These are phyloP conservation scores for Patella depressa DNA, from an alignment of 2,888 invertebrate species.

Conservation along the genomic window DNA sequence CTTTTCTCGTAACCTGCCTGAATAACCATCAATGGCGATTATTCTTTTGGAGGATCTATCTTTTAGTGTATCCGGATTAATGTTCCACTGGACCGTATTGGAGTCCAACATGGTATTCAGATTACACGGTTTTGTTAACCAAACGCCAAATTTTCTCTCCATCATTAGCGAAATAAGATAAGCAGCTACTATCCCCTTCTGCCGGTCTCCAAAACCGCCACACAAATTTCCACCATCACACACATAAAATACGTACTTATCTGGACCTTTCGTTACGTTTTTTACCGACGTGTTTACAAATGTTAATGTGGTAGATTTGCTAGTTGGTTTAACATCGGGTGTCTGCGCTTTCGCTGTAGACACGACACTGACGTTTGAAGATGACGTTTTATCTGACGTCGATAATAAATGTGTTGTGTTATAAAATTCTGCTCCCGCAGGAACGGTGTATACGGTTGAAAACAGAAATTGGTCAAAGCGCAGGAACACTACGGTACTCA, in stretches of 20 bases:
- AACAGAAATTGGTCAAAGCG: too few relatives aligned
- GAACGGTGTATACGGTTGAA: too few relatives aligned
- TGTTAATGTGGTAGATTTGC: too few relatives aligned
- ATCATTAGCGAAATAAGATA: constrained; percentile 33
- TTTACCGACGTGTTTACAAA: too few relatives aligned
- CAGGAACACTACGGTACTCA: too few relatives aligned
- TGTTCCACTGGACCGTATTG: constrained; percentile 12
- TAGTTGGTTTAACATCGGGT: too few relatives aligned
- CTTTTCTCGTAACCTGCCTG: background rate
- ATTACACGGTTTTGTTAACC: constrained; percentile 34
- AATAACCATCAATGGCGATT: constrained; percentile 15
- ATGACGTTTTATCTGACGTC: too few relatives aligned
- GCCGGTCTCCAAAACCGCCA: constrained; percentile 40
- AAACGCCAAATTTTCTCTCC: constrained; percentile 30
- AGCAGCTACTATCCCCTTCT: constrained; percentile 34
- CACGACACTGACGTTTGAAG: too few relatives aligned
- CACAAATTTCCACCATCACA: constrained; percentile 16
- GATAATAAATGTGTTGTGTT: too few relatives aligned
- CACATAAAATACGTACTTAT: background rate
- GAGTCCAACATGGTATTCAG: constrained; percentile 24
- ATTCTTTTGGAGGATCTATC: background rate
- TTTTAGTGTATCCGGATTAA: constrained; percentile 9
- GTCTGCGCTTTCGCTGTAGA: too few relatives aligned
- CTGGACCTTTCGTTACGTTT: too few relatives aligned
- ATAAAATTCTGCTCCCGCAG: too few relatives aligned